Evolutionary conservation across 2,888 invertebrate species (phyloP).

Genomic region (Deilephila porcellus): DNA sequence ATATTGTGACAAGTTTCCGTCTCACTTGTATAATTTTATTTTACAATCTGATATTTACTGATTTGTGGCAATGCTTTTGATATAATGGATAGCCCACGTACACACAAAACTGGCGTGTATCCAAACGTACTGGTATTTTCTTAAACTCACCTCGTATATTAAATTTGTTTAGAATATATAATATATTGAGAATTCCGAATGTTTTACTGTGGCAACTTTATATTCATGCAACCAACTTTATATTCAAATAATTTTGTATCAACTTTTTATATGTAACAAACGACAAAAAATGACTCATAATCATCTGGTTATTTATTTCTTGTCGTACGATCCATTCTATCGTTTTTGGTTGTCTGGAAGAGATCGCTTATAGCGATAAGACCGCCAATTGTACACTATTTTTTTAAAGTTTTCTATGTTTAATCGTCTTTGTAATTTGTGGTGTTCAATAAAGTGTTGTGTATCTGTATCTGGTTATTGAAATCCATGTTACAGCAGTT

Average conservation of each 20-base stretch:
- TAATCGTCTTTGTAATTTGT: no score
- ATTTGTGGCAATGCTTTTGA: not conserved
- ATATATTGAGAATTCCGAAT: not conserved
- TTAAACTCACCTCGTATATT: not conserved
- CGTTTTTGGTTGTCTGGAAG: no score
- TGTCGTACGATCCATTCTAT: no score
- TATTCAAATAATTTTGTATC: no score
- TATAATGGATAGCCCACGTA: not conserved
- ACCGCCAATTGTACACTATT: no score
- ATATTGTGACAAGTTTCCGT: not conserved
- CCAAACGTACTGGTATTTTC: not conserved
- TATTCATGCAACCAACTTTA: no score
- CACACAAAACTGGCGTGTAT: not conserved
- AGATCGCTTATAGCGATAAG: no score
- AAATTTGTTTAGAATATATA: not conserved
- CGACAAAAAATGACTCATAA: not conserved
- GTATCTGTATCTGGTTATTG: not conserved
- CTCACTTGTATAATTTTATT: not conserved
- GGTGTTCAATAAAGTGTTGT: no score
- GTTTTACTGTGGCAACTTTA: no score
- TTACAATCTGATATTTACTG: conserved; percentile 5
- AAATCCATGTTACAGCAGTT: not conserved
- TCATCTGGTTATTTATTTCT: not conserved
- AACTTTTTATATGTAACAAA: not conserved
- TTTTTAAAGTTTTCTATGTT: no score